Evolutionary conservation across 2,888 invertebrate genomes (phyloP), one percentile per base, ranked within the genome.

Genomic region (Thelaira solivaga): DNA sequence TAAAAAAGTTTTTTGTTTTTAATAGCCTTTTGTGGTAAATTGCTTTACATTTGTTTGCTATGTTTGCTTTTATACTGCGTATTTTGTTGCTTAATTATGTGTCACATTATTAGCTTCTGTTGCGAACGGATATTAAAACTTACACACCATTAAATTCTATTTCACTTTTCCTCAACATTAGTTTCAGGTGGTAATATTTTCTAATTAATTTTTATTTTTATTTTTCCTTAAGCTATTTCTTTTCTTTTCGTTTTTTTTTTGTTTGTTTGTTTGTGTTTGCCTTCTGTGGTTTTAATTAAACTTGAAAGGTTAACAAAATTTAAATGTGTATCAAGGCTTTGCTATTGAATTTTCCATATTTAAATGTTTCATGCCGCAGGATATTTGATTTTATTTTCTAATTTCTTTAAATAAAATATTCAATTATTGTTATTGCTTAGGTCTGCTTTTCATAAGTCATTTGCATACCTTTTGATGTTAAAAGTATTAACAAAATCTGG

Each of bases 131-230:
- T 71, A 61, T 71, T 71, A 71, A 72, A 76, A 72, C 76, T 76
- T 72, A 76, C 76, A 76, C 55, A 67, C 76, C 67, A 76, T 76
- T 76, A 62, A 76, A 72, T 76, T 72, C 65, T 61, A 67, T 72
- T 72, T 62, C 67, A 76, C 76, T 80, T 81, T 80, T 71, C 77
- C 65, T 26, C 59, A 74, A 81, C 81, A 81, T 81, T 81, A 78
- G 62, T 80, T 81, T 80, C 81, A 80, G 81, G 81, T 81, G 77
- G 76, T 62, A 76, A 78, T 78, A 73, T 80, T 80, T 80, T 67
- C 76, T 67, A 76, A 81, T 80, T 80, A 73, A 68, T 67, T 26
- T 13, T 51, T 10, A 13, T 10, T 29, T 18, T 51, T 29, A n/a
- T 29, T 13, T 11, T 41, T 16, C n/a, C 5, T 11, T 26, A 29